A percentile compares a stretch with the other conserved stretches of the same genome.
These are phyloP conservation scores for Sinocyclocheilus maitianheensis DNA, from an alignment of 2,113 vertebrate species.

Conservation along the genomic window DNA sequence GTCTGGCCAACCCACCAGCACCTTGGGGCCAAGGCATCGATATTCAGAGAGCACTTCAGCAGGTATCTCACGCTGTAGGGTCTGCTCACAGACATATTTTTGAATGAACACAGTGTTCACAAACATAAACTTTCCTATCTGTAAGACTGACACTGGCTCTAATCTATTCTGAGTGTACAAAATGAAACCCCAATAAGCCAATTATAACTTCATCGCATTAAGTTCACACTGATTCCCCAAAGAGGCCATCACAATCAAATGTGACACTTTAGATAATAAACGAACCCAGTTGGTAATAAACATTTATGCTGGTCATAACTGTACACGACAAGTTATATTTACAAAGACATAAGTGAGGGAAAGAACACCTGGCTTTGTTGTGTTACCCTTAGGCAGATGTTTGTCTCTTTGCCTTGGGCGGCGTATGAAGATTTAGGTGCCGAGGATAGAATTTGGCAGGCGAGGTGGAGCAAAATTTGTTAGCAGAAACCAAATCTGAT, in stretches of 20 bases:
- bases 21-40: constrained; percentile 99
- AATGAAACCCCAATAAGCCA: constrained; percentile 71
- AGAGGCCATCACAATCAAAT: constrained; percentile 68
- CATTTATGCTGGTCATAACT: constrained; percentile 69
- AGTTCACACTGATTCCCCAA: constrained; percentile 71
- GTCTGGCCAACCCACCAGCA: constrained; percentile 95
- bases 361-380: constrained; percentile 51
- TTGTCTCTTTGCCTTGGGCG: background rate
- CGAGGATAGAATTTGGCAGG: background rate
- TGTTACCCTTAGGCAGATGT: constrained; percentile 24
- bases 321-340: constrained; percentile 74
- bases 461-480: background rate
- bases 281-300: constrained; percentile 68
- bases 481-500: background rate
- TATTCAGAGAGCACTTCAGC: constrained; percentile 96
- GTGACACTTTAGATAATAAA: constrained; percentile 73
- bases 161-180: constrained; percentile 66
- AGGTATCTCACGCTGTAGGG: constrained; percentile 73
- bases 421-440: constrained; percentile 2
- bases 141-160: constrained; percentile 30
- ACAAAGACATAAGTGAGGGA: constrained; percentile 63
- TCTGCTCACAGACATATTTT: constrained; percentile 1
- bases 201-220: constrained; percentile 71
- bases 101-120: background rate
- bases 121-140: background rate